Conservation (phyloP, 2,113 vertebrate genomes). For the Datnioides undecimradiatus region DNA sequence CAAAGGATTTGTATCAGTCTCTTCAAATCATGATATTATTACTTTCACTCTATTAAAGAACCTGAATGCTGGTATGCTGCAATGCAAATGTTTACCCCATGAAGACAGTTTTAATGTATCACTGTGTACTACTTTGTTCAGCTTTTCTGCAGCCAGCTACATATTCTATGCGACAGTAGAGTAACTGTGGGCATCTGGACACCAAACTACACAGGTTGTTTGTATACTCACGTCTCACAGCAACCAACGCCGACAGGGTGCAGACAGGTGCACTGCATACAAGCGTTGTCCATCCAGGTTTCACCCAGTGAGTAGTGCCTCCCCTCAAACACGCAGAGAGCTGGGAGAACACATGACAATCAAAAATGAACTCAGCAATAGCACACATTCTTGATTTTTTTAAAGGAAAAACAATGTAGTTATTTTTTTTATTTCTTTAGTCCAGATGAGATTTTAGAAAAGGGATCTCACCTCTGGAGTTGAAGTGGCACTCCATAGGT, state of each 20-base stretch:
- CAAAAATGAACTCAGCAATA: background rate
- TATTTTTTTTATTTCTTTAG: background rate
- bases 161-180: too few species aligned
- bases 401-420: background rate
- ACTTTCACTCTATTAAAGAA: background rate
- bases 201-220: slow-evolving; percentile 22
- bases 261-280: slow-evolving; percentile 95
- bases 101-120: background rate
- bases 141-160: background rate
- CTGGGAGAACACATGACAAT: slow-evolving; percentile 76
- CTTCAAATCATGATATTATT: background rate
- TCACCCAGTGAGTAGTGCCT: slow-evolving; percentile 89
- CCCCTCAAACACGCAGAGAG: slow-evolving; percentile 87
- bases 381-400: too few species aligned
- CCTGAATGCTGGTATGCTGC: background rate
- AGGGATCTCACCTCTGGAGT: slow-evolving; percentile 89
- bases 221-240: slow-evolving; percentile 92
- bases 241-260: slow-evolving; percentile 93
- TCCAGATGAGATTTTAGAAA: background rate
- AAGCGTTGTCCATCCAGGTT: slow-evolving; percentile 91
- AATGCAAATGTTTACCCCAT: background rate
- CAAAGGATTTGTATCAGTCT: too few species aligned
- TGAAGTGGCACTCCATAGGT: slow-evolving; percentile 91
- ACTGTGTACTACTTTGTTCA: background rate
- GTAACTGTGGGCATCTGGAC: slow-evolving; percentile 6